phyloP scores from a whole-genome alignment of 2,797 vertebrate species.

The Sebastes trivittatus region DNA sequence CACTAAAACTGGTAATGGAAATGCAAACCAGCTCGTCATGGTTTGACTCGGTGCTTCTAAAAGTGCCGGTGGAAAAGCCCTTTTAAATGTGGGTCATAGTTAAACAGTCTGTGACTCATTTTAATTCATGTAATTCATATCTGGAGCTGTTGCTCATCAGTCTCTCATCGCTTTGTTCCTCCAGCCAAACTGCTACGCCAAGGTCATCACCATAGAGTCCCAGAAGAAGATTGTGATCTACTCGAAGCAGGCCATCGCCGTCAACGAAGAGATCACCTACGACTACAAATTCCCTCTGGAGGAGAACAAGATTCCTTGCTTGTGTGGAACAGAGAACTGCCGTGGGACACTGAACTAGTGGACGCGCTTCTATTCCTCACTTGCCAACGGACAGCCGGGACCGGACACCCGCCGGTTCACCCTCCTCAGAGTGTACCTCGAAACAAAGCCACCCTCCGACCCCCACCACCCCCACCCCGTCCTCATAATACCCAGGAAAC shows the following conservation, averaged over 20 bases:
- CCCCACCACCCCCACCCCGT: background rate
- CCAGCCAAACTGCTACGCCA: conserved; percentile 95
- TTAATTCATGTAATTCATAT: no score
- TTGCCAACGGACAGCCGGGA: background rate
- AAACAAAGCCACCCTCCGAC: conserved; percentile 2
- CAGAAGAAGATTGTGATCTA: conserved; percentile 98
- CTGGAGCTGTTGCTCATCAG: background rate
- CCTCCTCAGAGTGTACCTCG: background rate
- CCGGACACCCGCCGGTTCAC: background rate
- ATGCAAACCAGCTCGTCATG: no score
- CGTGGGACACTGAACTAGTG: conserved; percentile 91
- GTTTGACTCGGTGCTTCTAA: no score
- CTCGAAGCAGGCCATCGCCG: conserved; percentile 92
- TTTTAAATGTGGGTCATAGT: background rate
- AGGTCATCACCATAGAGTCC: conserved; percentile 95
- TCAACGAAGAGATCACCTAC: conserved; percentile 96
- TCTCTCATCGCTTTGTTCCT: background rate
- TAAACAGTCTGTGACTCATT: background rate
- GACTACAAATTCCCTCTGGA: conserved; percentile 97
- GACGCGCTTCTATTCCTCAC: conserved; percentile 6
- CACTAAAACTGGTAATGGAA: no score
- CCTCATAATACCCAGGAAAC: conserved; percentile 52
- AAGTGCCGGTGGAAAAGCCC: no score
- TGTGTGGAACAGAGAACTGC: conserved; percentile 94
- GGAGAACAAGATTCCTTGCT: conserved; percentile 94